Percentiles rank a stretch among this genome's conserved stretches.
phyloP scores from a whole-genome alignment of 2,888 invertebrate genomes.

The Leucania comma region DNA sequence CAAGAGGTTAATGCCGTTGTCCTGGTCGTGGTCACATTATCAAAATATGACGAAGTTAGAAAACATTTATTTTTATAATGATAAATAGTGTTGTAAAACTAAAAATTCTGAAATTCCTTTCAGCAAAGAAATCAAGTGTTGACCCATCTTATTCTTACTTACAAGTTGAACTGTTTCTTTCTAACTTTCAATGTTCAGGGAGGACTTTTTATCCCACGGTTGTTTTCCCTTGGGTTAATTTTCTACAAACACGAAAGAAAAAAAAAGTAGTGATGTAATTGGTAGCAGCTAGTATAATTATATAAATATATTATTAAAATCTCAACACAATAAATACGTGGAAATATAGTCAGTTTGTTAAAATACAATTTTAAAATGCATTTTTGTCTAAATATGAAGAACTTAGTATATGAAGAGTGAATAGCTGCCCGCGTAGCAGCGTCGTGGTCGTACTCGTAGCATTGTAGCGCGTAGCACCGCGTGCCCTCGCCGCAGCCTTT shows the following conservation, averaged over 20 bases:
- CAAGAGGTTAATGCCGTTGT: too few relatives aligned
- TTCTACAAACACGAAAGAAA: too few relatives aligned
- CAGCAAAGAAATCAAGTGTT: not conserved
- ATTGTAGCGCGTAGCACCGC: not conserved
- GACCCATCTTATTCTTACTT: not conserved
- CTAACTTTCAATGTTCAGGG: not conserved
- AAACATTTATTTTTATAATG: not conserved
- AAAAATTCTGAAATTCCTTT: not conserved
- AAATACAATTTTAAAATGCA: too few relatives aligned
- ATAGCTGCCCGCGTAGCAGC: conserved; percentile 5
- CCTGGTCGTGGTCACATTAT: not conserved
- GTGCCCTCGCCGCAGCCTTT: too few relatives aligned
- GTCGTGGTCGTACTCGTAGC: not conserved
- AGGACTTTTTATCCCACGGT: not conserved
- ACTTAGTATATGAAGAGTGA: not conserved
- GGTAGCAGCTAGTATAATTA: too few relatives aligned
- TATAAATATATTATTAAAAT: too few relatives aligned
- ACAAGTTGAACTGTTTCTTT: not conserved
- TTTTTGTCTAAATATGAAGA: too few relatives aligned
- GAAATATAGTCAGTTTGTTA: too few relatives aligned
- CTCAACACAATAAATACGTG: too few relatives aligned
- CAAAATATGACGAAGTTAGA: not conserved
- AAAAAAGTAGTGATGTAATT: too few relatives aligned
- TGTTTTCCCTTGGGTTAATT: too few relatives aligned
- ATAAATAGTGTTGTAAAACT: not conserved